Conservation (phyloP, 2,113 vertebrate species). For the Microtus pennsylvanicus region DNA sequence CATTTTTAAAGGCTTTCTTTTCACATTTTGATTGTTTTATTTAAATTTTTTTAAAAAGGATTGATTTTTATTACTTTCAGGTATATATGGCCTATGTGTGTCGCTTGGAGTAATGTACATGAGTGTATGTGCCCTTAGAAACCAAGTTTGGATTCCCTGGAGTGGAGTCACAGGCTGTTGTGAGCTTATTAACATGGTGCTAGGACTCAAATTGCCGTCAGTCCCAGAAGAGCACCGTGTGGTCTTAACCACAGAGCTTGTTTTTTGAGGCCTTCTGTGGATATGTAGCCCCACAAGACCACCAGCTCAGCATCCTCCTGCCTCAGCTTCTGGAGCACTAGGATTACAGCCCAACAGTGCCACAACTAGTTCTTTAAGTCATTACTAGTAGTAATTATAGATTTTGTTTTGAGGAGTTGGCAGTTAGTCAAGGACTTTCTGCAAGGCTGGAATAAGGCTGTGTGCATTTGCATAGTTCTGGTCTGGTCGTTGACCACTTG, state of each 20-base stretch:
- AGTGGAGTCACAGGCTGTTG: background rate
- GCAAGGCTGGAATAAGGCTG: background rate
- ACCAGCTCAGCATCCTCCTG: background rate
- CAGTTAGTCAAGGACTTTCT: background rate
- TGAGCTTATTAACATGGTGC: background rate
- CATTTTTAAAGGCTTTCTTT: background rate
- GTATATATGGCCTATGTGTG: too few relatives aligned
- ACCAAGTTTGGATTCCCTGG: background rate
- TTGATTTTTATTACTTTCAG: background rate
- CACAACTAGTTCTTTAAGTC: background rate
- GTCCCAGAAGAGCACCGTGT: background rate
- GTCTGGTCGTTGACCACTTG: background rate
- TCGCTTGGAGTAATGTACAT: too few relatives aligned
- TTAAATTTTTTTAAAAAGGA: background rate
- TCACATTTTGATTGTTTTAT: background rate
- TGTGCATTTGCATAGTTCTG: background rate
- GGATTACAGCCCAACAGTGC: background rate
- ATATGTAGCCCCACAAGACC: background rate
- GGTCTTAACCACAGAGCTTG: background rate
- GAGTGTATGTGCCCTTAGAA: background rate
- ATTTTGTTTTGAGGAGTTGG: background rate
- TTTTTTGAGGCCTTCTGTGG: background rate
- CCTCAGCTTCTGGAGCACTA: background rate
- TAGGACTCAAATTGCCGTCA: background rate
- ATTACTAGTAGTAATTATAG: background rate